phyloP scores from a whole-genome alignment of 23 tunicate genomes.

The Styela clava region DNA sequence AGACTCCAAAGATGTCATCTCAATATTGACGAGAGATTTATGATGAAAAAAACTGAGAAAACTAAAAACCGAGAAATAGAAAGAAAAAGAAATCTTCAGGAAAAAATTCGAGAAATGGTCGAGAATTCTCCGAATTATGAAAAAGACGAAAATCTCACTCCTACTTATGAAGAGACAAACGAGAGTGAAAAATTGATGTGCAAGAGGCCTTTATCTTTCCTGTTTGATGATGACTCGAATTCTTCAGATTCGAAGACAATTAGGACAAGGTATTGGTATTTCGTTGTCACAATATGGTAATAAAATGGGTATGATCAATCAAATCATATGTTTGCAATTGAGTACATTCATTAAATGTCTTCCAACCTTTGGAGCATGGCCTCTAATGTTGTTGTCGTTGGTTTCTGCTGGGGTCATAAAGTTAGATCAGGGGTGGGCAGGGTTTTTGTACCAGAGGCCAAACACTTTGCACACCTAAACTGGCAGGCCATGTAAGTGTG shows the following conservation, averaged over 20 bases:
- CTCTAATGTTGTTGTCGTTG: too few relatives aligned
- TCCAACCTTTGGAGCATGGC: too few relatives aligned
- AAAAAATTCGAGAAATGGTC: constrained; percentile 23
- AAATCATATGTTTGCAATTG: too few relatives aligned
- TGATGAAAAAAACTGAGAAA: constrained; percentile 36
- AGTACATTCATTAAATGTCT: too few relatives aligned
- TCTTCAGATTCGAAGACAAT: constrained; percentile 63
- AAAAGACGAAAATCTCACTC: neutral
- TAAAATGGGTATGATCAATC: too few relatives aligned
- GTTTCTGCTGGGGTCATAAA: too few relatives aligned
- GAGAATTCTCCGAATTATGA: neutral
- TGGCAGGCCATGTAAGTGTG: too few relatives aligned
- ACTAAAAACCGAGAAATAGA: neutral
- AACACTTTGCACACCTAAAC: too few relatives aligned
- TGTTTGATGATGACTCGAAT: constrained; percentile 78
- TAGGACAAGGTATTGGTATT: constrained; percentile 63
- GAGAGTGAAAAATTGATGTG: constrained; percentile 13
- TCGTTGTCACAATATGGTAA: too few relatives aligned
- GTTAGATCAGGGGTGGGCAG: too few relatives aligned
- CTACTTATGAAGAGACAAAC: neutral
- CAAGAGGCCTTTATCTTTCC: constrained; percentile 67
- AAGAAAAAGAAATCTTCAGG: neutral
- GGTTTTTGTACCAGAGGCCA: too few relatives aligned
- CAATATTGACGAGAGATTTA: constrained; percentile 65
- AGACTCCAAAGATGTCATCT: constrained; percentile 78